Evolutionary conservation across 2,797 vertebrate genomes (phyloP).

Genomic region (Cichlasoma orientale): DNA sequence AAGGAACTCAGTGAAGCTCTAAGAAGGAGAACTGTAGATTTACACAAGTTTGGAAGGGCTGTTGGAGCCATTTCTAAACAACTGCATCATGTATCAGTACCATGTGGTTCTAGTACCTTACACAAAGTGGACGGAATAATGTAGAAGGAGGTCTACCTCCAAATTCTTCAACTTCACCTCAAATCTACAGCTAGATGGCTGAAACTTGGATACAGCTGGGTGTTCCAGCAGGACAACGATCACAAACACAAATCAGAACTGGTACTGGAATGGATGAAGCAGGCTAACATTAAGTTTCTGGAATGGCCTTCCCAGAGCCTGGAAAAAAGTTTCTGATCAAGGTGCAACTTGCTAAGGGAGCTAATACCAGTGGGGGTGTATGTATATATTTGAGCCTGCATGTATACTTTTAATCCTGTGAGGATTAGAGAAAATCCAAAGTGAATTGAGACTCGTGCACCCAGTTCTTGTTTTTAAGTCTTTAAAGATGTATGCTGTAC

Average conservation of each 20-base stretch:
- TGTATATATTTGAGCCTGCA: background rate
- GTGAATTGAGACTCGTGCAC: fast-evolving
- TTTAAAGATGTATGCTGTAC: background rate
- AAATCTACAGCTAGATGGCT: background rate
- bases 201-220: too few species aligned
- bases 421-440: background rate
- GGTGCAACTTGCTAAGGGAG: background rate
- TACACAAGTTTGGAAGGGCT: too few species aligned
- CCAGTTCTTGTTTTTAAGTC: background rate
- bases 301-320: too few species aligned
- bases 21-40: too few species aligned
- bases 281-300: too few species aligned
- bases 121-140: too few species aligned
- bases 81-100: too few species aligned
- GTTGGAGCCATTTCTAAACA: too few species aligned
- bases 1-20: too few species aligned
- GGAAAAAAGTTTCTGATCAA: background rate
- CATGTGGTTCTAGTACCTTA: background rate
- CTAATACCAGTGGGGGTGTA: background rate
- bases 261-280: too few species aligned
- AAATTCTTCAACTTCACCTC: background rate
- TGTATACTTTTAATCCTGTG: background rate
- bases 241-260: too few species aligned
- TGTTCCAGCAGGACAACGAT: too few species aligned
- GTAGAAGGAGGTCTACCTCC: background rate